Evolutionary conservation across 2,797 vertebrate species (phyloP).

Genomic region (Rhyacichthys aspro): DNA sequence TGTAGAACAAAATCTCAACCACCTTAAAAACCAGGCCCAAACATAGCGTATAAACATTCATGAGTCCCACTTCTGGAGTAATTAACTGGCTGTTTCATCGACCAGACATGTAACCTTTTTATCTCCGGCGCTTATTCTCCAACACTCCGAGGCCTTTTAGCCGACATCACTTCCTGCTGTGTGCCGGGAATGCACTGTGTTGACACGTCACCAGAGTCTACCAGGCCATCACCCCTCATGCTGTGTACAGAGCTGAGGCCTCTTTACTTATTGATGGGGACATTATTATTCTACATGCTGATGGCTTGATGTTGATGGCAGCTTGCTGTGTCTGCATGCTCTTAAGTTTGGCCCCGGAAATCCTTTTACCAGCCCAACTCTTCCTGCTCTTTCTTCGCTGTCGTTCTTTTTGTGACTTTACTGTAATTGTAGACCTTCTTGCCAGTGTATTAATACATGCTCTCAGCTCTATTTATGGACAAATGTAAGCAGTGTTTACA

Average conservation of each 20-base stretch:
- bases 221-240: not conserved
- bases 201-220: slow-evolving; percentile 3
- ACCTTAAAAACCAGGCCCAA: too few relatives aligned
- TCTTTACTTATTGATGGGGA: slow-evolving; percentile 51
- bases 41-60: not conserved
- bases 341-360: not conserved
- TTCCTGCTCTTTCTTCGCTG: not conserved
- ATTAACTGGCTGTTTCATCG: not conserved
- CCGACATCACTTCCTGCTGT: slow-evolving; percentile 21
- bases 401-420: not conserved
- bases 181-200: not conserved
- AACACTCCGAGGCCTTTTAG: not conserved
- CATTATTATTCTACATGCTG: slow-evolving; percentile 58
- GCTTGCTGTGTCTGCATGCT: slow-evolving; percentile 1
- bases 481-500: too few relatives aligned
- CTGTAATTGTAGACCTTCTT: too few relatives aligned
- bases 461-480: too few relatives aligned
- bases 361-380: not conserved
- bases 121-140: not conserved
- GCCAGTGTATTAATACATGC: too few relatives aligned
- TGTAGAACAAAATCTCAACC: too few relatives aligned
- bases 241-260: slow-evolving; percentile 18
- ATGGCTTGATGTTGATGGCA: slow-evolving; percentile 29
- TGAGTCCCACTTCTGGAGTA: not conserved
- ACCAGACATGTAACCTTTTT: slow-evolving; percentile 9